A percentile compares a stretch with the other conserved stretches of the same genome.
Evolutionary conservation across 2,113 vertebrate genomes (phyloP).

Genomic region (Petromus typicus): DNA sequence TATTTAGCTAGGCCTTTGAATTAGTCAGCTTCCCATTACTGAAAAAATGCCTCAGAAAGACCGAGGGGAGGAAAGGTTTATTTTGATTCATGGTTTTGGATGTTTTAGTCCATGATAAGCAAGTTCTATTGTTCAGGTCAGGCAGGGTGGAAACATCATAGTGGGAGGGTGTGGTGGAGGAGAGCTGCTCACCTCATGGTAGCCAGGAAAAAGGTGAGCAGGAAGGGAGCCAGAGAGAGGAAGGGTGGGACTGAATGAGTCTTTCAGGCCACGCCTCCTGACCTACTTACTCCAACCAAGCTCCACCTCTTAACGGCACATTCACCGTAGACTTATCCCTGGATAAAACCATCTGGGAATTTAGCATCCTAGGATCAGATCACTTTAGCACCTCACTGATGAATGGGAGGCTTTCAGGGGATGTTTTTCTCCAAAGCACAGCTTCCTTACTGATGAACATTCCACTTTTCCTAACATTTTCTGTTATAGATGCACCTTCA

Average conservation of each 20-base stretch:
- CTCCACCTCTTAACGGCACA: neutral
- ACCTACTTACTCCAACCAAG: neutral
- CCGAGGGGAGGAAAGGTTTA: neutral
- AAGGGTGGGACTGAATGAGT: neutral
- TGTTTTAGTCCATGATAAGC: neutral
- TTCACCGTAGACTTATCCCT: neutral
- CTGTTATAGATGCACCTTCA: neutral
- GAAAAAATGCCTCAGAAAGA: neutral
- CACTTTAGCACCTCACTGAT: neutral
- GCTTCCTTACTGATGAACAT: neutral
- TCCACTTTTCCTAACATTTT: neutral
- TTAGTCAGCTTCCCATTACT: neutral
- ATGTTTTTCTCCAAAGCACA: neutral
- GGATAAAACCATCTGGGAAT: neutral
- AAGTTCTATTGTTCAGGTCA: neutral
- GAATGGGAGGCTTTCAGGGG: neutral
- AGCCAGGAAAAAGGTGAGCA: neutral
- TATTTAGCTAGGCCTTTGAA: neutral
- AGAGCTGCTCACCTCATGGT: neutral
- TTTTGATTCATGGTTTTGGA: neutral
- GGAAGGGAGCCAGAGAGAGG: neutral
- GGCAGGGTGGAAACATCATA: neutral
- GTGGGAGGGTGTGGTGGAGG: neutral
- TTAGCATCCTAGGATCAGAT: neutral
- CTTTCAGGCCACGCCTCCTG: neutral